Base-by-base conservation (phyloP, 2,888 invertebrate genomes). In the Sesia bembeciformis region DNA sequence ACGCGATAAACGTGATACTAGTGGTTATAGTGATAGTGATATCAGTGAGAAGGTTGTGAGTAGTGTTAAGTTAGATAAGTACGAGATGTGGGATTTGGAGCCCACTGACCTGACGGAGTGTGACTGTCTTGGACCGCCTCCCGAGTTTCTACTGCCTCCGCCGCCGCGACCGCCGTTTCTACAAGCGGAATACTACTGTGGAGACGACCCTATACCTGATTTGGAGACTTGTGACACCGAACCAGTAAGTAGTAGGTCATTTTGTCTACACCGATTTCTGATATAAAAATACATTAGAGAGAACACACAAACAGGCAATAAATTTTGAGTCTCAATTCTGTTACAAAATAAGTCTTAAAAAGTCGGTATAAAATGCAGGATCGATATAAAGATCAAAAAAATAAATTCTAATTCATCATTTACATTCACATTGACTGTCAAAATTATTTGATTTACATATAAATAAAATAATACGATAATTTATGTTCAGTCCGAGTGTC, bases 141-240 rank as follows among this genome's bases (percentile, higher is more conserved):
- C 94, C 60, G 92, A 93, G 86, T 94, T 94, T 79, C 85, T 93
- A 74, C 81, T 94, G 69, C 94, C 94, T 56, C 94, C 94, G 58
- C 94, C 94, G 38, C 94, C 94, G 50, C 82, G 94, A 71, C 94
- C 94, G 54, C 94, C 94, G 56, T 92, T 94, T 72, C 89, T 94
- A 62, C 93, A 92, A 74, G 90, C 92, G 59, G 93, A 93, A 55
- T 91, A 92, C 68, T 92, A 92, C 73, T 94, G 94, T 76, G 92
- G 93, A 55, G 94, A 94, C 78, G 93, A 93, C 65, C 92, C 93
- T 52, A 90, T 94, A 68, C 91, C 93, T 54, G 92, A 93, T 68
- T 90, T 94, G 73, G 94, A 94, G 82, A 93, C 94, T 68, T 94
- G 94, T 82, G 93, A 94, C 77, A 92, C 93, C 68, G 92, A 93